A percentile compares a stretch with the other conserved stretches of the same genome.
Evolutionary conservation across 1,140 invertebrate species (phyloP).

Genomic region (Thaumatotibia leucotreta): DNA sequence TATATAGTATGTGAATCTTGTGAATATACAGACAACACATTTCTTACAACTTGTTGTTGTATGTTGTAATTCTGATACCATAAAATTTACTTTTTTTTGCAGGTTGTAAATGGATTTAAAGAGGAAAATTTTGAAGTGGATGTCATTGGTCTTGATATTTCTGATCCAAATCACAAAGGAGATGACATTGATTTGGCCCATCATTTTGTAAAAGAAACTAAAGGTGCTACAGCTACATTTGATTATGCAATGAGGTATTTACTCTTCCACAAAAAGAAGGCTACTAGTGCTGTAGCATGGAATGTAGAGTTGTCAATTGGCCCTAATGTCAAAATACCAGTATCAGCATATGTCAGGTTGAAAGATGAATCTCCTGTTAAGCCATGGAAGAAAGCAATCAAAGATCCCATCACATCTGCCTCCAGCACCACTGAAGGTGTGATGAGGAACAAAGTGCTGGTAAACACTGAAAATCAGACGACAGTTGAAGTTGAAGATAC

Average conservation of each 20-base stretch:
- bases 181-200: constrained; percentile 40
- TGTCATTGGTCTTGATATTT: constrained; percentile 62
- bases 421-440: constrained; percentile 47
- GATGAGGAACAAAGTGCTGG: constrained; percentile 37
- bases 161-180: constrained; percentile 38
- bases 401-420: constrained; percentile 48
- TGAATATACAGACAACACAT: too few species aligned
- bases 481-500: constrained; percentile 36
- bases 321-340: constrained; percentile 66
- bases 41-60: too few species aligned
- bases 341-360: constrained; percentile 58
- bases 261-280: constrained; percentile 61
- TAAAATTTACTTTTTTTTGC: constrained; percentile 20
- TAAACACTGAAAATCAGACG: constrained; percentile 56
- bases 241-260: constrained; percentile 60
- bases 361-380: constrained; percentile 58
- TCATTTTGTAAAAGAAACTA: constrained; percentile 52
- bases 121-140: constrained; percentile 60
- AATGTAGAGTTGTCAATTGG: constrained; percentile 68
- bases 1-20: too few species aligned
- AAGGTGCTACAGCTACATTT: constrained; percentile 57
- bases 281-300: constrained; percentile 47
- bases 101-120: constrained; percentile 56
- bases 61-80: too few species aligned
- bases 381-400: constrained; percentile 50